Conservation (phyloP, 2,797 vertebrate genomes). For the Chelon auratus region DNA sequence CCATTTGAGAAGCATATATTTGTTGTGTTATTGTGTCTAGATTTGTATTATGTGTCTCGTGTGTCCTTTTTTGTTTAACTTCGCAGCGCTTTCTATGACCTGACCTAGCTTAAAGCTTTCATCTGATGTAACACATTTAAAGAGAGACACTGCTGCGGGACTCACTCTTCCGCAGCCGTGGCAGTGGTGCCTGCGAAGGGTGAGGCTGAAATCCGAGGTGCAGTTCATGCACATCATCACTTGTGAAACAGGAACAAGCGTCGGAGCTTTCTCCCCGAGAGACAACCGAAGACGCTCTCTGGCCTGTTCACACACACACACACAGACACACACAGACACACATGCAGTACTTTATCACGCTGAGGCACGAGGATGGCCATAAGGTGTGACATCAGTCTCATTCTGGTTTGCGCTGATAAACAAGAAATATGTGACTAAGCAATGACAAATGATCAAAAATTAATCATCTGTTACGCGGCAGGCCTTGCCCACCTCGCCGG, state of each 20-base stretch:
- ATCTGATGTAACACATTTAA: too few species aligned
- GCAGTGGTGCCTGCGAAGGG: slow-evolving; percentile 93
- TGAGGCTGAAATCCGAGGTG: slow-evolving; percentile 94
- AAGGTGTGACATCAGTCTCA: not conserved
- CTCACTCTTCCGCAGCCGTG: slow-evolving; percentile 95
- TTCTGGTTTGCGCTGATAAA: not conserved
- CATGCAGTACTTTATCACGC: not conserved
- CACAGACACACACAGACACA: slow-evolving; percentile 1
- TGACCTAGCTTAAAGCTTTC: too few species aligned
- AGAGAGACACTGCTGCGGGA: not conserved
- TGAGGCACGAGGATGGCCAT: not conserved
- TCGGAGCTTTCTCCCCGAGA: slow-evolving; percentile 93
- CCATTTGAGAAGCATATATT: too few species aligned
- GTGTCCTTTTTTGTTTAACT: too few species aligned
- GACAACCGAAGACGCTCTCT: slow-evolving; percentile 86
- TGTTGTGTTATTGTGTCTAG: too few species aligned
- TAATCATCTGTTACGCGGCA: not conserved
- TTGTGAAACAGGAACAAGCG: slow-evolving; percentile 91
- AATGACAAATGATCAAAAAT: not conserved
- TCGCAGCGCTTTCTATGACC: too few species aligned
- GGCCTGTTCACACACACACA: slow-evolving; percentile 72
- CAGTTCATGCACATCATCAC: slow-evolving; percentile 99
- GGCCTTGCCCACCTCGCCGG: slow-evolving; percentile 72
- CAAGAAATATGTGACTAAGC: not conserved
- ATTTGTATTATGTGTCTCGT: too few species aligned